These are phyloP conservation scores for Gulo gulo DNA, from an alignment of 2,113 vertebrate species.

Conservation along the genomic window DNA sequence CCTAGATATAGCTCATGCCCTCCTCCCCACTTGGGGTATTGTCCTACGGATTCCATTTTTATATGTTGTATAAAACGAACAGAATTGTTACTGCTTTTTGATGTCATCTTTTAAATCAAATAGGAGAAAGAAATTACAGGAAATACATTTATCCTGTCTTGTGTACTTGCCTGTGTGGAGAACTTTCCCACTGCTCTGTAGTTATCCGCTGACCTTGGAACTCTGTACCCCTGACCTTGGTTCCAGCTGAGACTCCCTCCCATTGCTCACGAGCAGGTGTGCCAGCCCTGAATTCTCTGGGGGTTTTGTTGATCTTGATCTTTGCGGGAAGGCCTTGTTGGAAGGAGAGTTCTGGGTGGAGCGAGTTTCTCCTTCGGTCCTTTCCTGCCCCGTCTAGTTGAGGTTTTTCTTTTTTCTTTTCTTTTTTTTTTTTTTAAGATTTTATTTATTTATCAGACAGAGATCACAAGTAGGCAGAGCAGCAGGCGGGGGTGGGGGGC, in stretches of 20 bases:
- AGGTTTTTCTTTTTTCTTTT: background rate
- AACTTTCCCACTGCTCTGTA: background rate
- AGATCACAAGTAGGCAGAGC: too few relatives aligned
- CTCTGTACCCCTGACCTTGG: background rate
- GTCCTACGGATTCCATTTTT: background rate
- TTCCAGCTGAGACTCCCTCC: background rate
- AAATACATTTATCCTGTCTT: background rate
- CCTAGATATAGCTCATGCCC: background rate
- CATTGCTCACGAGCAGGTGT: background rate
- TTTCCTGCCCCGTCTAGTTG: background rate
- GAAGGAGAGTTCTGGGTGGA: background rate
- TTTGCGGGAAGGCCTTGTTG: background rate
- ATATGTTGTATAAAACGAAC: background rate
- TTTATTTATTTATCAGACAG: too few relatives aligned
- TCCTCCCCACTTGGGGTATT: background rate
- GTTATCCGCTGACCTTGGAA: background rate
- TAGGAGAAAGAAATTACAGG: background rate
- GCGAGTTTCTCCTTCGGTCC: background rate
- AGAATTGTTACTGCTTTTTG: background rate
- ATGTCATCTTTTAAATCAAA: background rate
- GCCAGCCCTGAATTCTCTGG: accelerated
- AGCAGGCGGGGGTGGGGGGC: too few relatives aligned
- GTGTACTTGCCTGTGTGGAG: too few relatives aligned
- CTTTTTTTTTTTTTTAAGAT: too few relatives aligned
- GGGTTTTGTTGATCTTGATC: background rate